Percentiles rank a stretch among this genome's conserved stretches.
Conservation (phyloP, 2,113 vertebrate species). For the Bubo blakistoni region DNA sequence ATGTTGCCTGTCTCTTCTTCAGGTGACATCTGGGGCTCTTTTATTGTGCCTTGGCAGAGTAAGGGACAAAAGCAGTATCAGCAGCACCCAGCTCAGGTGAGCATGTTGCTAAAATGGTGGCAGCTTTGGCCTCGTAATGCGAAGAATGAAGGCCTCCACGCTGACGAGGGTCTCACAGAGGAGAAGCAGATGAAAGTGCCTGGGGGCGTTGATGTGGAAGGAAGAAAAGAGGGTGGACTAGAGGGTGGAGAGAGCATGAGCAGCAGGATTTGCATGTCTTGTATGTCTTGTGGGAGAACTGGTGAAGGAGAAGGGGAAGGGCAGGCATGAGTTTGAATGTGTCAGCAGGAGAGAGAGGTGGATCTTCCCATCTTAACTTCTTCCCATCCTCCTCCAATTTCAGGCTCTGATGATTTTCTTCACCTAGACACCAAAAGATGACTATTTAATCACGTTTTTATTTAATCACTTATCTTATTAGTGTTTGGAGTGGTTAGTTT, state of each 20-base stretch:
- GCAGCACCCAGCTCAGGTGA: not conserved
- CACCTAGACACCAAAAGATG: not conserved
- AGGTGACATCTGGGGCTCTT: not conserved
- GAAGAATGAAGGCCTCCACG: accelerated
- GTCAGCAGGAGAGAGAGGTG: not conserved
- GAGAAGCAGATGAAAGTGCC: not conserved
- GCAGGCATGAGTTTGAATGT: not conserved
- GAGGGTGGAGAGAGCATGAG: not conserved
- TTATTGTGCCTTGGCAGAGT: not conserved
- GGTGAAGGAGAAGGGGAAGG: not conserved
- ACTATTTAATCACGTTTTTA: not conserved
- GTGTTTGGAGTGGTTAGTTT: not conserved
- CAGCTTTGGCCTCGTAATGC: not conserved
- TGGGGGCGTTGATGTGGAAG: accelerated
- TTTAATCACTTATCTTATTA: not conserved
- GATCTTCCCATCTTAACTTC: not conserved
- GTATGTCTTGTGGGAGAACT: not conserved
- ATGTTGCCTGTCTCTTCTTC: accelerated
- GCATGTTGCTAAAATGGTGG: not conserved
- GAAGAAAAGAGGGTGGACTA: not conserved
- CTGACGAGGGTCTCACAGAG: not conserved
- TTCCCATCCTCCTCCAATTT: not conserved
- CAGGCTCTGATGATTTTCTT: not conserved
- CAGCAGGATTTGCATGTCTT: not conserved
- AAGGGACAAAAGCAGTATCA: not conserved